Base-by-base conservation (phyloP, 2,888 invertebrate genomes). In the Calephelis perditalis region DNA sequence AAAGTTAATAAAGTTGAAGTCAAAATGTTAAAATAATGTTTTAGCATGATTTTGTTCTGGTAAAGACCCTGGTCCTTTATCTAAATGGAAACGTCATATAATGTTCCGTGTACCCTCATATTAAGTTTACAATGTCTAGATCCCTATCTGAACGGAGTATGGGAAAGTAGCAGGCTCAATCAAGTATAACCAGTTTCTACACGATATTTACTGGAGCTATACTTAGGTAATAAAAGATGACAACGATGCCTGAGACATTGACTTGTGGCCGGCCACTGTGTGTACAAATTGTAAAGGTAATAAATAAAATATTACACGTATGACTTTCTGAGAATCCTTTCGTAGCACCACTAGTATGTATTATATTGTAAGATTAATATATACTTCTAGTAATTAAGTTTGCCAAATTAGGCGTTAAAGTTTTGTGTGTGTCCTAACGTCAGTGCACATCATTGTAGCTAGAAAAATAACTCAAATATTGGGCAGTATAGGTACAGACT, bases 101-200 rank as follows among this genome's bases (percentile, higher is more conserved):
- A 15, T 12, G 7, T 46, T 5, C 7, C n/a, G 7, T 12, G 26
- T 26, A 47, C 26, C 7, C 47, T 47, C 12, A 26, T 26, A 49
- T 26, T 49, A 26, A 49, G 49, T 15, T 40, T 49, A 49, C 49
- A 49, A 26, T 49, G 52, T 35, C 35, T 11, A 52, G 52, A 35
- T 52, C 26, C 5, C 10, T 52, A 52, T 52, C 35, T 10, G 26
- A 52, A 5, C 52, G 49, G 26, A 52, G 26, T 52, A 52, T 52
- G 52, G 52, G 52, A 52, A 52, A 52, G 35, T 35, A 35, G 52
- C 52, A 35, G 35, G 11, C 35, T 35, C 52, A 35, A 35, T 52
- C 52, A 52, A 52, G 52, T 52, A 52, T 52, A 52, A 52, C 52
- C 35, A 52, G 52, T 52, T 52, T 15, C 47, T 26, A 49, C 35